Percentiles rank a stretch among this genome's conserved stretches.
phyloP scores from a whole-genome alignment of 92 coral and sea anemone species.

The Zoanthus sansibaricus region DNA sequence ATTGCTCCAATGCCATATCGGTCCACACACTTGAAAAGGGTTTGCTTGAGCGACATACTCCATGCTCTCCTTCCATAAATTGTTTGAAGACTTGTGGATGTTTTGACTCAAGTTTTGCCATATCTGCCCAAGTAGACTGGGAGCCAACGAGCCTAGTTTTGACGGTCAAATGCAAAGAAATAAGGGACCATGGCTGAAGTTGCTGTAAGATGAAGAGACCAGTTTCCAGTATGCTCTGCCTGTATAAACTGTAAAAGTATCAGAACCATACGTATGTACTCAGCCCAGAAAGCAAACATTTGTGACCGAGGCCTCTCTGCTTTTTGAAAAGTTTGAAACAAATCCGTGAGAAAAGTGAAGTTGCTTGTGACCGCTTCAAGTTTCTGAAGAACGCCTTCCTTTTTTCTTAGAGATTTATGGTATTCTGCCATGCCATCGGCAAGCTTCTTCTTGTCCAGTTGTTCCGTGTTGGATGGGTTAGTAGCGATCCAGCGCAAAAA shows the following conservation, averaged over 20 bases:
- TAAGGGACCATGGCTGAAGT: conserved; percentile 26
- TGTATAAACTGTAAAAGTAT: conserved; percentile 32
- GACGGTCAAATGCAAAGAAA: conserved; percentile 41
- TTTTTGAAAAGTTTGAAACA: not conserved
- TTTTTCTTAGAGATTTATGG: no score
- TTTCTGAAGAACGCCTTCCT: not conserved
- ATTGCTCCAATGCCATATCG: conserved; percentile 21
- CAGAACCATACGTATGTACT: not conserved
- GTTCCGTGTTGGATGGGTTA: no score
- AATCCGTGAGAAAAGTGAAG: not conserved
- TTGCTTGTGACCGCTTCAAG: not conserved
- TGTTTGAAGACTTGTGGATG: conserved; percentile 29
- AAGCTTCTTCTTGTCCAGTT: no score
- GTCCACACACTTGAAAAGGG: no score
- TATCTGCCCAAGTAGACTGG: conserved; percentile 37
- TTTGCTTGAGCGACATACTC: conserved; percentile 20
- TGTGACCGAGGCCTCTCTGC: not conserved
- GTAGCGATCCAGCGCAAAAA: no score
- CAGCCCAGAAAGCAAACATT: not conserved
- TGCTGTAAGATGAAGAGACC: not conserved
- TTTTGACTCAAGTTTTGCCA: not conserved
- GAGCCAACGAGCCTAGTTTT: conserved; percentile 22
- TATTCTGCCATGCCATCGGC: no score
- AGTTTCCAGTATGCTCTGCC: conserved; percentile 43
- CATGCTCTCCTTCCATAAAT: conserved; percentile 14